phyloP scores from a whole-genome alignment of 2,888 invertebrate genomes.

The Philhelius pedissequus region DNA sequence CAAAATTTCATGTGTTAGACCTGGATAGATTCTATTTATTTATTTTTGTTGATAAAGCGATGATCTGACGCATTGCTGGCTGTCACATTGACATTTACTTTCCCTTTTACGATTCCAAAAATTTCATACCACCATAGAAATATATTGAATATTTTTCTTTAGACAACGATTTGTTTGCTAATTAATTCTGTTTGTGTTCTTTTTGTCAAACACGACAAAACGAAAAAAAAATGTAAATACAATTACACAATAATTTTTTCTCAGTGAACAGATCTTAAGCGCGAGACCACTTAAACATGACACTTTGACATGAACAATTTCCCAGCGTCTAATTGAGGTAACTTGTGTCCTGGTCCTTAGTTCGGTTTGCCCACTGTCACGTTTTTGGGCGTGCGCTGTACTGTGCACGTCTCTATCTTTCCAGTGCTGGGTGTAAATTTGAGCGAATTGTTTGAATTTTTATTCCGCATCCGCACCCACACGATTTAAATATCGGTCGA shows the following conservation, averaged over 20 bases:
- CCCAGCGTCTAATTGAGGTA: slow-evolving; percentile 57
- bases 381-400: not conserved
- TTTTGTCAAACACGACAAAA: not conserved
- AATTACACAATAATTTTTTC: not conserved
- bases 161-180: no score
- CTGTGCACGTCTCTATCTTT: not conserved
- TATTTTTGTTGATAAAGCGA: no score
- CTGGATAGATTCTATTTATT: no score
- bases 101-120: no score
- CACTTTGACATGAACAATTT: slow-evolving; percentile 61
- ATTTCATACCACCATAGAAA: no score
- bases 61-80: no score
- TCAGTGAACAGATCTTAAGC: slow-evolving; percentile 17
- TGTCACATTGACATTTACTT: no score
- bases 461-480: slow-evolving; percentile 39
- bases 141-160: no score
- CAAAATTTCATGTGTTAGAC: no score
- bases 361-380: slow-evolving; percentile 22
- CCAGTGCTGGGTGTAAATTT: slow-evolving; percentile 32
- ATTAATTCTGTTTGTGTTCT: no score
- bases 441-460: slow-evolving; percentile 34
- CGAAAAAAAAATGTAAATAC: no score
- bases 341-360: slow-evolving; percentile 31
- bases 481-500: not conserved
- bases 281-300: slow-evolving; percentile 58